Base-by-base conservation (phyloP, 2,797 vertebrate species). In the Numenius phaeopus region DNA sequence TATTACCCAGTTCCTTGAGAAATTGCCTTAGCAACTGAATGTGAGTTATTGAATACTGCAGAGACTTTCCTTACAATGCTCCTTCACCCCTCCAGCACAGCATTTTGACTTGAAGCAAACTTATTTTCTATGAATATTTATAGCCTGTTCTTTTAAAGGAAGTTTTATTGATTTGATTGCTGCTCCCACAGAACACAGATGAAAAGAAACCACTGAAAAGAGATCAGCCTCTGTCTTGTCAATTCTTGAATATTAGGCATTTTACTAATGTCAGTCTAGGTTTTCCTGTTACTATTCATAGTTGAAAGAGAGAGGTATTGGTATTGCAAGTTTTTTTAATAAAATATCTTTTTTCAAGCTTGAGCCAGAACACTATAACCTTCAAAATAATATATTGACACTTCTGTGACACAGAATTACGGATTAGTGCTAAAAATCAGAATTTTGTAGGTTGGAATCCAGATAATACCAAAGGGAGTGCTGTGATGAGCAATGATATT, bases 81-180 rank as follows among this genome's bases (percentile, higher is more conserved):
- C 52, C 77, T 90, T 96, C 64, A 76, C 83, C 83, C 79, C 55
- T 65, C 26, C 50, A 71, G 75, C 55, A 24, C 49, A 87, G 54
- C 24, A 64, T 66, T 87, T 89, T 76, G 64, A 83, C 75, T 89
- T 81, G 61, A 89, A 85, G 83, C 27, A 96, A 96, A 89, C 67
- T 97, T 83, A 34, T 22, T 89, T 80, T 84, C 44, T 70, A 55
- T 96, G 90, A 96, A 89, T 94, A 93, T 88, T 94, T 95, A 93
- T 79, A 84, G 23, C 66, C 58, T 83, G 9, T 84, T 96, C 81
- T 96, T 94, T 96, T 82, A 40, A 73, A 93, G 90, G n/a, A 89
- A 81, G 42, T 84, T 86, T 87, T 93, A 78, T 90, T 96, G 88
- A 85, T 93, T 92, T 92, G 88, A 95, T 95, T 90, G 87, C 75